A percentile compares a stretch with the other conserved stretches of the same genome.
Evolutionary conservation across 2,113 vertebrate species (phyloP).

Genomic region (Solenodon paradoxus): DNA sequence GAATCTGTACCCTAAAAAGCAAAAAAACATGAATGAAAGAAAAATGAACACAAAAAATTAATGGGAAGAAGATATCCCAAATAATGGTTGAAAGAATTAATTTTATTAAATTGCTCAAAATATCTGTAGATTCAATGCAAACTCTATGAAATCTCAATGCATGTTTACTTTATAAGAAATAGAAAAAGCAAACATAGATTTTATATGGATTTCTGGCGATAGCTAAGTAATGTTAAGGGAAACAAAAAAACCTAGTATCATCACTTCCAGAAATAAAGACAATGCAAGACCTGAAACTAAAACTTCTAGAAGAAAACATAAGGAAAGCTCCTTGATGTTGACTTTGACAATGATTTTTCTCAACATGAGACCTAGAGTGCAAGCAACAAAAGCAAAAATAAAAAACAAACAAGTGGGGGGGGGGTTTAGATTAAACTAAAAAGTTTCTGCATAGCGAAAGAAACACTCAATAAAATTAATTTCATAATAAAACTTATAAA

Average conservation of each 20-base stretch:
- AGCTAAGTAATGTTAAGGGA: background rate
- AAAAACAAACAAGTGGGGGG: too few species aligned
- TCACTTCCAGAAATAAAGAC: background rate
- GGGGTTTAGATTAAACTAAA: background rate
- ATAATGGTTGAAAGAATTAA: background rate
- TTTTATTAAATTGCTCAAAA: background rate
- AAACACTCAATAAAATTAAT: background rate
- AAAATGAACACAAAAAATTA: too few species aligned
- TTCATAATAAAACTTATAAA: background rate
- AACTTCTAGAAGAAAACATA: background rate
- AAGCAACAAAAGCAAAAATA: background rate
- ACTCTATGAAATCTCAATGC: background rate
- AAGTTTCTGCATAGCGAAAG: background rate
- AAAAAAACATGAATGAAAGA: background rate
- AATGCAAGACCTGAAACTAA: background rate
- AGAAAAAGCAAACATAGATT: background rate
- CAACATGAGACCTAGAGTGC: background rate
- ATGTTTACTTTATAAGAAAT: background rate
- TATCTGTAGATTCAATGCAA: background rate
- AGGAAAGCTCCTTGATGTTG: too few species aligned
- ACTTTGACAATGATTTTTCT: background rate
- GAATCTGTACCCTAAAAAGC: background rate
- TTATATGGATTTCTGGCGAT: background rate
- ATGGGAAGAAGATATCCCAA: background rate
- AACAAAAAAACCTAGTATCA: background rate